phyloP scores from a whole-genome alignment of 2,113 vertebrate genomes.

The Odocoileus virginianus region DNA sequence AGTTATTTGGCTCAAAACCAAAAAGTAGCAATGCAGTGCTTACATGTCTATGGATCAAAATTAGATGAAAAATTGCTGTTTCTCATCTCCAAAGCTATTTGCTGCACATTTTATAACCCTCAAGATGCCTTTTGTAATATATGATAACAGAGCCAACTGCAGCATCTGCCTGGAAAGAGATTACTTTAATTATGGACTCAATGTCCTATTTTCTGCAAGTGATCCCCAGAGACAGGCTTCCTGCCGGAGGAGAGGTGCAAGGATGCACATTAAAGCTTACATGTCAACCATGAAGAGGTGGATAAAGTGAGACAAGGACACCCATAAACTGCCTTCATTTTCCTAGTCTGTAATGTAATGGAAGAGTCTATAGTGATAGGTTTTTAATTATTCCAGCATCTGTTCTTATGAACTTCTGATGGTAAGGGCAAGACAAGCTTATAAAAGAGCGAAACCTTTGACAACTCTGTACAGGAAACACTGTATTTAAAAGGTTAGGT shows the following conservation, averaged over 20 bases:
- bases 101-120: conserved; percentile 85
- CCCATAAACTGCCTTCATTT: conserved; percentile 57
- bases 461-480: background rate
- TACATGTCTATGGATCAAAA: conserved; percentile 86
- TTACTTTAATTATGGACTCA: conserved; percentile 90
- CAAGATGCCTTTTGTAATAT: conserved; percentile 87
- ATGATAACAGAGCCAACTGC: conserved; percentile 86
- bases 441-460: conserved; percentile 9
- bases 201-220: conserved; percentile 87
- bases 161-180: conserved; percentile 88
- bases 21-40: conserved; percentile 80
- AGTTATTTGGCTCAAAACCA: conserved; percentile 81
- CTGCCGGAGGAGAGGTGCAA: conserved; percentile 79
- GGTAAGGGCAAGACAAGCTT: conserved; percentile 21
- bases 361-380: conserved; percentile 49
- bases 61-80: conserved; percentile 86
- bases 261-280: conserved; percentile 78
- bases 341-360: conserved; percentile 48
- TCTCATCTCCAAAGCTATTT: conserved; percentile 85
- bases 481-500: background rate
- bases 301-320: conserved; percentile 76
- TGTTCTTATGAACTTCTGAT: conserved; percentile 59
- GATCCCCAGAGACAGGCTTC: conserved; percentile 81
- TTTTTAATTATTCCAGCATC: conserved; percentile 71
- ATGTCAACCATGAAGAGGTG: conserved; percentile 72